phyloP scores from a whole-genome alignment of 64 coral and sea anemone species.

The Platygyra sinensis region DNA sequence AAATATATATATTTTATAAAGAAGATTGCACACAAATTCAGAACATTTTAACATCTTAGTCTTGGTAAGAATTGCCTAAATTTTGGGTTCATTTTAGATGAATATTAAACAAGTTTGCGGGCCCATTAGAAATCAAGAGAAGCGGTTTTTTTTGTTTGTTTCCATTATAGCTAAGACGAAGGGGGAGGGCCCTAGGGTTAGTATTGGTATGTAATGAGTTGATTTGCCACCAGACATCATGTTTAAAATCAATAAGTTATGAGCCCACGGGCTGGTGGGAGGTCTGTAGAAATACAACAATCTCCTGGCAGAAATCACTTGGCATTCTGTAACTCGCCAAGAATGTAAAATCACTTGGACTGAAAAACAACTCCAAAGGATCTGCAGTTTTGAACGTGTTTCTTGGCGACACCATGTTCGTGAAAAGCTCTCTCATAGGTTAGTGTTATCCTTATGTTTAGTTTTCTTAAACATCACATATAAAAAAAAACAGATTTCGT shows the following conservation, averaged over 20 bases:
- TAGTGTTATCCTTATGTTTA: neutral
- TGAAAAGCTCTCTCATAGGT: slow-evolving; percentile 41
- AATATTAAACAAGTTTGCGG: too few relatives aligned
- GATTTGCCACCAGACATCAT: neutral
- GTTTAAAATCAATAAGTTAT: slow-evolving; percentile 49
- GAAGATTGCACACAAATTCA: too few relatives aligned
- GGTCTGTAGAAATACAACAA: neutral
- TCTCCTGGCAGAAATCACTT: neutral
- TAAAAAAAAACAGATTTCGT: neutral
- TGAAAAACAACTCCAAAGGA: neutral
- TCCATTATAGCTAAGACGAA: neutral
- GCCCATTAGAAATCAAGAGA: neutral
- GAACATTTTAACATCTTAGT: too few relatives aligned
- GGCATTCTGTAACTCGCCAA: neutral
- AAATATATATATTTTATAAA: too few relatives aligned
- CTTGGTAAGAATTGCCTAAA: too few relatives aligned
- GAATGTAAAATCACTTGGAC: neutral
- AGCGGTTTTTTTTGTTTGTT: neutral
- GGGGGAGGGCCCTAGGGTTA: neutral
- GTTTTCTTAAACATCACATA: neutral
- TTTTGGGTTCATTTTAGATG: too few relatives aligned
- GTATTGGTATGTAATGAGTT: neutral
- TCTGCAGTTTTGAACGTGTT: neutral
- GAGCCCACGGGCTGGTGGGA: neutral
- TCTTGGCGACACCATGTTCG: neutral